Evolutionary conservation across 2,113 vertebrate genomes (phyloP), one percentile per base, ranked within the genome.

Genomic region (Henicopernis longicauda): DNA sequence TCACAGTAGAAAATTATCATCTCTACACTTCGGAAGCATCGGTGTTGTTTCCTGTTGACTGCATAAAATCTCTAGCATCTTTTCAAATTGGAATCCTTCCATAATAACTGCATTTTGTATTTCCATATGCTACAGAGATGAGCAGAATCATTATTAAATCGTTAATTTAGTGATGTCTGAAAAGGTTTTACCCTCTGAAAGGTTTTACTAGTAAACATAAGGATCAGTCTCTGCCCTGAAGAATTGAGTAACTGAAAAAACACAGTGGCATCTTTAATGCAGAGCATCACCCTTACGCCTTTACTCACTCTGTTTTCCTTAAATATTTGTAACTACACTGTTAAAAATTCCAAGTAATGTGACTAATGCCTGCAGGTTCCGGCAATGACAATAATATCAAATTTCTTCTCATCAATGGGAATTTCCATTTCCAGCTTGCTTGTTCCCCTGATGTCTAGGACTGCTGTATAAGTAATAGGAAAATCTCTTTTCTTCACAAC

Each of bases 371-470:
- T 76, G 49, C 52, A 94, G 86, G 52, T 91, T 95, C 94, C 12
- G 1, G 49, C 78, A 50, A 29, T 65, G 73, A 76, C 40, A 94
- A 76, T 66, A 91, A 87, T 52, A 77, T 70, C 77, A 95, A 91
- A 85, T 92, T 89, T 91, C 74, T 92, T 94, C 81, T 91, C 49
- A 70, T 95, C 82, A 62, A 57, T 27, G 58, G 74, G 78, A 94
- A 91, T 95, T 95, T 96, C 73, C 73, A 89, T 93, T 94, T 95
- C 89, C 74, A 95, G 40, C 70, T 87, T 89, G 58, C 69, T 80
- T n/a, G 27, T 91, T 95, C 38, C 63, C 70, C 73, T 72, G 44
- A 69, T 72, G 52, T 45, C 86, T 94, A 70, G 78, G 27, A 57
- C 36, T 18, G 14, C 61, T 91, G 57, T 85, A 94, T 91, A 94